Percentiles rank a stretch among this genome's conserved stretches.
These are phyloP conservation scores for Polyploca ridens DNA, from an alignment of 2,888 invertebrate genomes.

Conservation along the genomic window DNA sequence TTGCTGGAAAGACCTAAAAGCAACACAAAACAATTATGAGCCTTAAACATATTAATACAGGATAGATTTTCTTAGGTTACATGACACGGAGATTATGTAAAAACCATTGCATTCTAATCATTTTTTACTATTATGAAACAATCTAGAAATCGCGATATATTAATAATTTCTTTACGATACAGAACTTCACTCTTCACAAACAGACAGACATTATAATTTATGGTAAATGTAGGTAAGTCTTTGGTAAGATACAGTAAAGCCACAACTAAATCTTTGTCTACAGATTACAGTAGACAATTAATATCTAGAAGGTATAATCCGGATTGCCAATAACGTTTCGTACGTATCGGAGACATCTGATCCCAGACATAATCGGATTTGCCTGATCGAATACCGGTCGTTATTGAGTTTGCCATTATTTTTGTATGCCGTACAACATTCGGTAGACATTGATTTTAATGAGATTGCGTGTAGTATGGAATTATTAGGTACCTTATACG, in stretches of 20 bases:
- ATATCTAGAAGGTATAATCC: conserved; percentile 67
- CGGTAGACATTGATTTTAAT: conserved; percentile 79
- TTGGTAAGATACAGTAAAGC: background rate
- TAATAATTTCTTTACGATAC: too few species aligned
- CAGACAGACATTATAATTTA: background rate
- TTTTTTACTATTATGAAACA: too few species aligned
- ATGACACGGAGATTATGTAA: too few species aligned
- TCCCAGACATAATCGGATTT: conserved; percentile 78
- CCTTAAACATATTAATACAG: too few species aligned
- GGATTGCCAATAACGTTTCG: conserved; percentile 66
- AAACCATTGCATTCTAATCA: too few species aligned
- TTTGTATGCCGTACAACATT: conserved; percentile 59
- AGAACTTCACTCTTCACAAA: too few species aligned
- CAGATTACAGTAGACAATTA: conserved; percentile 66
- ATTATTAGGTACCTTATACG: background rate
- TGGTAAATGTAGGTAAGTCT: background rate
- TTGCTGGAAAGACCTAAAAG: too few species aligned
- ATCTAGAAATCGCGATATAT: too few species aligned
- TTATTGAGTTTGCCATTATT: conserved; percentile 79
- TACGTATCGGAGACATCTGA: conserved; percentile 72
- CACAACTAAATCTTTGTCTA: conserved; percentile 17
- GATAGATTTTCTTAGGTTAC: too few species aligned
- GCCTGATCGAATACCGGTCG: conserved; percentile 72
- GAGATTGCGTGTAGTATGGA: conserved; percentile 44
- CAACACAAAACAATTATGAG: too few species aligned